These are phyloP conservation scores for Bujurquina vittata DNA, from an alignment of 2,113 vertebrate genomes.

Conservation along the genomic window DNA sequence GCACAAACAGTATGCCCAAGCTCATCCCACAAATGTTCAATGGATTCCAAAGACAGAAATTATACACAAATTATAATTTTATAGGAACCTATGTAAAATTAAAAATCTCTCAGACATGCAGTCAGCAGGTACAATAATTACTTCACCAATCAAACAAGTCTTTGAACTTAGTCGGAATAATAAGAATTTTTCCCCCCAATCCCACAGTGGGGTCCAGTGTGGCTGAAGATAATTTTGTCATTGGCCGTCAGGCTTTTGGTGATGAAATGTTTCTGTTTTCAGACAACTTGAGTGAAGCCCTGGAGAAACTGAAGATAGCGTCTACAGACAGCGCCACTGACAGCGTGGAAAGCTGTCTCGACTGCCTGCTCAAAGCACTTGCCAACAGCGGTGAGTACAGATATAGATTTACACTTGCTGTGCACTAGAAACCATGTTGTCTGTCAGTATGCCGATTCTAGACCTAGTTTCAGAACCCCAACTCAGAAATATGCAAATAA, in stretches of 20 bases:
- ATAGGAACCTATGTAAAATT: background rate
- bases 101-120: background rate
- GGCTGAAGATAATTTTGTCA: fast-evolving
- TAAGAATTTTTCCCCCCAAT: fast-evolving
- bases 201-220: background rate
- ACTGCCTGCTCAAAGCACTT: conserved; percentile 94
- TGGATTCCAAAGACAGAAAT: background rate
- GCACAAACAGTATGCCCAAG: too few relatives aligned
- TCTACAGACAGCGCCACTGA: conserved; percentile 85
- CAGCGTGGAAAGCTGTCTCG: conserved; percentile 91
- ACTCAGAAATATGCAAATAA: fast-evolving
- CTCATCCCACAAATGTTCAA: too few relatives aligned
- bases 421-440: background rate
- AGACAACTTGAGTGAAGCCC: conserved; percentile 93
- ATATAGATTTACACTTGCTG: too few relatives aligned
- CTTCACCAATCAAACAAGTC: background rate
- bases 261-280: conserved; percentile 39
- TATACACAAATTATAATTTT: background rate
- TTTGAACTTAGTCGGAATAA: background rate
- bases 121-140: background rate
- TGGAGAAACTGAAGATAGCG: conserved; percentile 95
- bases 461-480: fast-evolving
- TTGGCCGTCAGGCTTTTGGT: background rate
- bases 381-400: conserved; percentile 91
- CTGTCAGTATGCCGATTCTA: background rate